A percentile compares a stretch with the other conserved stretches of the same genome.
These are phyloP conservation scores for Pheosia gnoma DNA, from an alignment of 2,888 invertebrate species.

Conservation along the genomic window DNA sequence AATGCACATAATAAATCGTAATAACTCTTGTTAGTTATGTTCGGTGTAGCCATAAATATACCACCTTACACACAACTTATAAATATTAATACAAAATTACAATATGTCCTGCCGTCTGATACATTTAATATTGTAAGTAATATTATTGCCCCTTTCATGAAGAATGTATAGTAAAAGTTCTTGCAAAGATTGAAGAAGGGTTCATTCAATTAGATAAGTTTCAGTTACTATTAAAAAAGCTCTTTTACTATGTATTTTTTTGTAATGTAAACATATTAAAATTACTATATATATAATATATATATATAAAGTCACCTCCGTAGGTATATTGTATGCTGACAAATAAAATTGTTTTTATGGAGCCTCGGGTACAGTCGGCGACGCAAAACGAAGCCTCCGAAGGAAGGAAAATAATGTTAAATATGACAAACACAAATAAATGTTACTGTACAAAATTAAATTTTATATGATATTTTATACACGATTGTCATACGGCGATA, in stretches of 20 bases:
- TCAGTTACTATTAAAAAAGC: no score
- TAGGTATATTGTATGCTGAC: conserved; percentile 15
- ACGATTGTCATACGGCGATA: no score
- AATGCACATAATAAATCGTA: conserved; percentile 49
- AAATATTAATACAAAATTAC: conserved; percentile 40
- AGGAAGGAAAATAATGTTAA: conserved; percentile 69
- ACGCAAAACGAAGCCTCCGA: conserved; percentile 41
- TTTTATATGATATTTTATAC: no score
- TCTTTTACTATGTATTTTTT: no score
- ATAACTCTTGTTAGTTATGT: conserved; percentile 38
- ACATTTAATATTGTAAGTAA: conserved; percentile 6
- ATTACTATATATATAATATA: no score
- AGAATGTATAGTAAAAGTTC: conserved; percentile 9
- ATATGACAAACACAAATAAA: conserved; percentile 29
- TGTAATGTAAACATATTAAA: no score
- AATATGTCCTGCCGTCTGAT: conserved; percentile 22
- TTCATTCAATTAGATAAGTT: no score
- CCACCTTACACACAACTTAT: conserved; percentile 28
- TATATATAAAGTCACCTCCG: no score
- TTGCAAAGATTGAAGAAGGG: no score
- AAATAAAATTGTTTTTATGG: conserved; percentile 61
- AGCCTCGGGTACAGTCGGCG: conserved; percentile 51
- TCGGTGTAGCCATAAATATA: conserved; percentile 25
- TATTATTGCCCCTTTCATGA: conserved; percentile 1
- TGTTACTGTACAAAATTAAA: no score